These are phyloP conservation scores for Catostylus mosaicus DNA, from an alignment of 30 jellyfish, hydroid and myxozoan genomes.

Conservation along the genomic window DNA sequence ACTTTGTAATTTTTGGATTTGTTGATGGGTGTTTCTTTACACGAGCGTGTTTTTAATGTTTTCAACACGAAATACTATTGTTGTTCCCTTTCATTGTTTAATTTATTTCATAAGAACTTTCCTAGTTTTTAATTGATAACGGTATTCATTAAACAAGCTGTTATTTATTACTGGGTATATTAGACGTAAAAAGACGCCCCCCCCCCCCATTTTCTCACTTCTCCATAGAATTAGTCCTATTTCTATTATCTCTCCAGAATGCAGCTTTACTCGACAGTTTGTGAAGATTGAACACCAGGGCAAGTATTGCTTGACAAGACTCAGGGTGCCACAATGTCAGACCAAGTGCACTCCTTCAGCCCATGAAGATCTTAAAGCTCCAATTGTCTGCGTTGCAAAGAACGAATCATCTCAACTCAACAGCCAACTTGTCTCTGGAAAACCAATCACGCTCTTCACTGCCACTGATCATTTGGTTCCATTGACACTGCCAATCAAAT, in stretches of 20 bases:
- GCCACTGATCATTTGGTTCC: slow-evolving; percentile 49
- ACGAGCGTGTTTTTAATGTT: no score
- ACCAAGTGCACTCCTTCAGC: slow-evolving; percentile 12
- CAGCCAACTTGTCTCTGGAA: slow-evolving; percentile 30
- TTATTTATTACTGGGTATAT: no score
- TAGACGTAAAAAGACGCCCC: no score
- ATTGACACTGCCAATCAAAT: slow-evolving; percentile 35
- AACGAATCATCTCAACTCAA: slow-evolving; percentile 38
- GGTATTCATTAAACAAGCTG: no score
- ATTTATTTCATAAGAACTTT: no score
- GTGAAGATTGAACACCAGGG: slow-evolving; percentile 27
- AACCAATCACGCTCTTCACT: slow-evolving; percentile 21
- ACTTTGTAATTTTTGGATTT: neutral
- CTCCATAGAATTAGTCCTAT: no score
- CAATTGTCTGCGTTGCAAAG: slow-evolving; percentile 45
- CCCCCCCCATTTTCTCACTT: no score
- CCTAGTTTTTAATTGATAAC: no score
- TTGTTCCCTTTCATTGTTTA: no score
- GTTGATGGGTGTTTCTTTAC: no score
- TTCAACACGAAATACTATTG: no score
- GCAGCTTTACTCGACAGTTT: slow-evolving; percentile 52
- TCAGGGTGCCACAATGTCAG: slow-evolving; percentile 60
- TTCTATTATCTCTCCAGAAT: slow-evolving; percentile 18
- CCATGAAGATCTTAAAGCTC: slow-evolving; percentile 34
- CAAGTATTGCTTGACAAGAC: slow-evolving; percentile 43